These are phyloP conservation scores for Salarias fasciatus DNA, from an alignment of 2,797 vertebrate species.

Conservation along the genomic window DNA sequence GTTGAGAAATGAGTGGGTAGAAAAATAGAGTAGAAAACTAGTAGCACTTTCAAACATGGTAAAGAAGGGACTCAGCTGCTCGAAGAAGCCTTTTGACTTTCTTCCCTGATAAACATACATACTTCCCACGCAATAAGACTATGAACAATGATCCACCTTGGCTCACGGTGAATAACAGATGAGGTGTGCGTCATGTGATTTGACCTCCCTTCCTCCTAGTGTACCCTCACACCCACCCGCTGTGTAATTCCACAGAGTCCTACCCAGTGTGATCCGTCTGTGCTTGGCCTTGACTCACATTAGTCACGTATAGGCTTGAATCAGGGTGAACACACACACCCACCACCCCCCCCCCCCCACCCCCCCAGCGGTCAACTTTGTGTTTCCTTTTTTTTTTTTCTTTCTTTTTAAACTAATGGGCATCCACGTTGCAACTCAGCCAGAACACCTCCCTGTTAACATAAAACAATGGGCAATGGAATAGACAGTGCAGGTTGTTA, in stretches of 20 bases:
- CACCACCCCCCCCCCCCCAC: not conserved
- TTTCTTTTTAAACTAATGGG: constrained; percentile 33
- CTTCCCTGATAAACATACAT: constrained; percentile 5
- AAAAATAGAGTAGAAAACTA: constrained; percentile 42
- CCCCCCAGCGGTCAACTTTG: no score
- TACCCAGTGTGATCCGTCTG: constrained; percentile 59
- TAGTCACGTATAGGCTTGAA: constrained; percentile 63
- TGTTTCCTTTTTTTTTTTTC: not conserved
- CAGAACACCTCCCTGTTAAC: constrained; percentile 38
- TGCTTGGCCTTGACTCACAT: constrained; percentile 63
- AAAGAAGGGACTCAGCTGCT: constrained; percentile 37
- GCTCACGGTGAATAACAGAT: constrained; percentile 30
- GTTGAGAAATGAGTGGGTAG: constrained; percentile 35
- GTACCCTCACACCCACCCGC: constrained; percentile 18
- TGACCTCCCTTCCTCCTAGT: constrained; percentile 11
- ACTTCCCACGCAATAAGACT: constrained; percentile 8
- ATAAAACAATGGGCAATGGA: constrained; percentile 52
- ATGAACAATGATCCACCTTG: constrained; percentile 12
- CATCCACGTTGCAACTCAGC: constrained; percentile 43
- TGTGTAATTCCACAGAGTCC: constrained; percentile 43
- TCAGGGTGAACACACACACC: constrained; percentile 18
- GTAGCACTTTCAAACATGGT: constrained; percentile 50
- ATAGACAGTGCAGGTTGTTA: constrained; percentile 78
- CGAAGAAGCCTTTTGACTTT: constrained; percentile 15
- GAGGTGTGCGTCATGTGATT: constrained; percentile 30